Conservation (phyloP, 2,797 vertebrate species). For the Sebastolobus alascanus region DNA sequence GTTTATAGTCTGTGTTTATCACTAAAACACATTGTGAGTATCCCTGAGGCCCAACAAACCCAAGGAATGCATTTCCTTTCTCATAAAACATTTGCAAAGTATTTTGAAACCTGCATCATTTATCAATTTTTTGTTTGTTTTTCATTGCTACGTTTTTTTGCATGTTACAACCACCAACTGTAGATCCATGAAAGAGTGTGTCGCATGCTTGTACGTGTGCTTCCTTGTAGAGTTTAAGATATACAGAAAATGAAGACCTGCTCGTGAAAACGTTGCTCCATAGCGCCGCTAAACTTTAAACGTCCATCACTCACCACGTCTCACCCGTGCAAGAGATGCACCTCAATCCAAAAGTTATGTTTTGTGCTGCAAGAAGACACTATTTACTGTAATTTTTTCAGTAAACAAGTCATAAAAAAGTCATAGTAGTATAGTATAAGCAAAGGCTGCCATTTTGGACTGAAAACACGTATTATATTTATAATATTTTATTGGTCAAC, state of each 20-base stretch:
- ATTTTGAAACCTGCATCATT: not conserved
- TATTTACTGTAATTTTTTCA: not conserved
- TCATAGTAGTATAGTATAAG: too few species aligned
- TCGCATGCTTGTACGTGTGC: not conserved
- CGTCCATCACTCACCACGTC: not conserved
- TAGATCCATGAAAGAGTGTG: not conserved
- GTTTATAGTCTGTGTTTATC: slow-evolving; percentile 11
- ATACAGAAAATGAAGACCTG: not conserved
- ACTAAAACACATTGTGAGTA: not conserved
- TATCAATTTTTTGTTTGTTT: not conserved
- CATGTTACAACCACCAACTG: not conserved
- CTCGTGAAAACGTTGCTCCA: not conserved
- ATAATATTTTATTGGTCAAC: too few species aligned
- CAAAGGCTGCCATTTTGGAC: too few species aligned
- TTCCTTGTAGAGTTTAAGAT: not conserved
- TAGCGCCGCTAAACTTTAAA: not conserved
- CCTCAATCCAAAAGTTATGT: not conserved
- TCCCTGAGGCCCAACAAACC: slow-evolving; percentile 1
- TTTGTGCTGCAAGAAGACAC: slow-evolving; percentile 4
- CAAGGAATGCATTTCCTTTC: not conserved
- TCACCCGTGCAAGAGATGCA: not conserved
- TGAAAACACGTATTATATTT: too few species aligned
- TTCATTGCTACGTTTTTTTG: not conserved
- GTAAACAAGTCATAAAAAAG: not conserved
- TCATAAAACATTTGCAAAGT: not conserved